Conservation (phyloP, 2,888 invertebrate species). For the Acrobasis consociella region DNA sequence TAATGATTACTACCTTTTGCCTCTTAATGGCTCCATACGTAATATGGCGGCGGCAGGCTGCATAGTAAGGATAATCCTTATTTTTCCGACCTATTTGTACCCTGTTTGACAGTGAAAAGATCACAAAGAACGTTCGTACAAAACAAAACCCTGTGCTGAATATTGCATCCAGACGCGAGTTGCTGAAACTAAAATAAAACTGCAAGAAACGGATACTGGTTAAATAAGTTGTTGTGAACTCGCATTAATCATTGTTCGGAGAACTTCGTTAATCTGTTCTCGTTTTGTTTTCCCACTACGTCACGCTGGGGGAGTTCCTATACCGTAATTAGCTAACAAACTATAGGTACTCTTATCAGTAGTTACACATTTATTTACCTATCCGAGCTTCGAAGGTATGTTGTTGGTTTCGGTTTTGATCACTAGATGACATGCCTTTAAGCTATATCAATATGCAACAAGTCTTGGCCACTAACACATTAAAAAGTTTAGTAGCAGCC, state of each 20-base stretch:
- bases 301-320: slow-evolving; percentile 19
- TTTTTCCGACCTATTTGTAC: no score
- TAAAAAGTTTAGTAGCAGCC: no score
- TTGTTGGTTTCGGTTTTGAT: no score
- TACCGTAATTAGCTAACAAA: slow-evolving; percentile 27
- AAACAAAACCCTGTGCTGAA: background rate
- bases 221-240: slow-evolving; percentile 26
- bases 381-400: no score
- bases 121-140: background rate
- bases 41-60: no score
- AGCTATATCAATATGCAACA: no score
- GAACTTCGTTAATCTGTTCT: slow-evolving; percentile 34
- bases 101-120: no score
- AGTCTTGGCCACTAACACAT: no score
- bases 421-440: no score
- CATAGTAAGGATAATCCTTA: no score
- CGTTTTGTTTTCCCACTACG: slow-evolving; percentile 30
- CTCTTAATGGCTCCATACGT: no score
- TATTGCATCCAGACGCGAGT: background rate
- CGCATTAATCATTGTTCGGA: slow-evolving; percentile 34
- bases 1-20: no score
- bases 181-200: slow-evolving; percentile 13
- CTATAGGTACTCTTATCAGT: background rate
- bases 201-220: slow-evolving; percentile 18
- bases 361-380: background rate